Conservation (phyloP, 2,797 vertebrate genomes). For the Sebastes melanostomus region DNA sequence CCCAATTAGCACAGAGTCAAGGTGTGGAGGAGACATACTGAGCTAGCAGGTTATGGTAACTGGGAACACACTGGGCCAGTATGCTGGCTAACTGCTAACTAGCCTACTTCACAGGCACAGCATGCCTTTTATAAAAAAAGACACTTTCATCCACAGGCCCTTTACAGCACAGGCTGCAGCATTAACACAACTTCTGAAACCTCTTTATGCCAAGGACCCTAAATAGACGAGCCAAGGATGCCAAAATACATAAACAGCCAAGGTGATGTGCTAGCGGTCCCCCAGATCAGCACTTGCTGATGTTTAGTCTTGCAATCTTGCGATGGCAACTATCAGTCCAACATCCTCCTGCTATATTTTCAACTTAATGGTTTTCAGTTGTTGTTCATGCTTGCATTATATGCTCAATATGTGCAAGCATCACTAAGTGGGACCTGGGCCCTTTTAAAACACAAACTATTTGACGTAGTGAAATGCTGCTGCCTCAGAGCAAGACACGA, state of each 20-base stretch:
- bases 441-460: no score
- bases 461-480: no score
- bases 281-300: background rate
- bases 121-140: slow-evolving; percentile 51
- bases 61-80: slow-evolving; percentile 62
- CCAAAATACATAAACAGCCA: slow-evolving; percentile 7
- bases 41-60: slow-evolving; percentile 68
- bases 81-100: slow-evolving; percentile 71
- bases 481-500: background rate
- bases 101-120: slow-evolving; percentile 69
- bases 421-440: background rate
- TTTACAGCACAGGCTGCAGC: slow-evolving; percentile 40
- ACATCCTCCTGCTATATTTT: background rate
- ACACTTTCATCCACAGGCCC: slow-evolving; percentile 47
- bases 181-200: slow-evolving; percentile 46
- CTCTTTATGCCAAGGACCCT: slow-evolving; percentile 27
- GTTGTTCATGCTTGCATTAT: no score
- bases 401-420: background rate
- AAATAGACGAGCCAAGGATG: slow-evolving; percentile 27
- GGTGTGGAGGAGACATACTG: slow-evolving; percentile 65
- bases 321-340: background rate
- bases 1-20: slow-evolving; percentile 74
- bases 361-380: no score
- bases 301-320: background rate
- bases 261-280: background rate